These are phyloP conservation scores for Pelecanoides urinatrix DNA, from an alignment of 2,113 vertebrate species.

Conservation along the genomic window DNA sequence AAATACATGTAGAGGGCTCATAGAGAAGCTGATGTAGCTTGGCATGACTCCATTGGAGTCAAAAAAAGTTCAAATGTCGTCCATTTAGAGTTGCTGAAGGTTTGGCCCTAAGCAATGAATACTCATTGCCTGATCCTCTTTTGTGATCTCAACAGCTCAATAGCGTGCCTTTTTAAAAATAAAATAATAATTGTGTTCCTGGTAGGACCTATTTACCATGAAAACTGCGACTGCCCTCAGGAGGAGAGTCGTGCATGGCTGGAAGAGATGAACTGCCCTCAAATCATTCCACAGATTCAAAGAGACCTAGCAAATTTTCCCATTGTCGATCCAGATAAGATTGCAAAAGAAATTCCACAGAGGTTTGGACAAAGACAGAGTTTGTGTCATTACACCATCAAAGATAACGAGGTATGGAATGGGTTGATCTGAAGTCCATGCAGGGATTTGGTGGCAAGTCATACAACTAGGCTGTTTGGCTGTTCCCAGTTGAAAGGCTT, in stretches of 20 bases:
- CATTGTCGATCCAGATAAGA: constrained; percentile 85
- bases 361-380: constrained; percentile 95
- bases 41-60: not conserved
- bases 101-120: not conserved
- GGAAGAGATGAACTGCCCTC: constrained; percentile 86
- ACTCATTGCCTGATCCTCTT: not conserved
- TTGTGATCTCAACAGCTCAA: not conserved
- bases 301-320: constrained; percentile 82
- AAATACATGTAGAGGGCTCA: not conserved
- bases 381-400: constrained; percentile 96
- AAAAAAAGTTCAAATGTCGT: not conserved
- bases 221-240: constrained; percentile 91
- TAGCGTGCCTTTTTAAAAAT: not conserved
- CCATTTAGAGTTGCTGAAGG: not conserved
- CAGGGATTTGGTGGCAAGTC: not conserved
- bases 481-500: not conserved
- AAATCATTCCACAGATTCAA: constrained; percentile 85
- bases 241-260: constrained; percentile 81
- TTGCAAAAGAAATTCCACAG: constrained; percentile 85
- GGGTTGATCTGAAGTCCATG: not conserved
- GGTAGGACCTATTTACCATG: constrained; percentile 91
- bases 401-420: constrained; percentile 86
- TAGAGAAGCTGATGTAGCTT: not conserved
- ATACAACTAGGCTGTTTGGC: not conserved
- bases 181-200: not conserved